These are phyloP conservation scores for Gallinago undulata DNA, from an alignment of 2,113 vertebrate species.

Conservation along the genomic window DNA sequence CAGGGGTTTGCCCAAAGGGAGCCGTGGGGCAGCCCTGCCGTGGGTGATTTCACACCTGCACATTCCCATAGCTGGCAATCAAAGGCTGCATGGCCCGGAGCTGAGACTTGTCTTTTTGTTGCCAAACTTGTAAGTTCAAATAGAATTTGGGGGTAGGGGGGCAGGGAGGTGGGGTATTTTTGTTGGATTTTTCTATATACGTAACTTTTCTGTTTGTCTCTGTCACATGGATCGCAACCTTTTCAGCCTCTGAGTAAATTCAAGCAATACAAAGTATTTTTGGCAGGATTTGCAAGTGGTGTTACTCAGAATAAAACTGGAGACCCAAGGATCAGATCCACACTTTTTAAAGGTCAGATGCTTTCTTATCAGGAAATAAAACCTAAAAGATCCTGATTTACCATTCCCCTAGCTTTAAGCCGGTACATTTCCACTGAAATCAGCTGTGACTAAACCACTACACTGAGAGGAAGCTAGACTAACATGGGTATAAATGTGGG, in stretches of 20 bases:
- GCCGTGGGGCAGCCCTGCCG: background rate
- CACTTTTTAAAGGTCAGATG: background rate
- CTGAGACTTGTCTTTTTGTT: background rate
- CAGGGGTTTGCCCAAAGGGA: background rate
- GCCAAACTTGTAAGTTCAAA: background rate
- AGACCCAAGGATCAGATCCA: background rate
- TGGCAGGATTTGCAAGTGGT: background rate
- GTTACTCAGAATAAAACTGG: background rate
- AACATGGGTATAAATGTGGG: background rate
- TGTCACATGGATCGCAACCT: background rate
- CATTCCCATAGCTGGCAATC: conserved; percentile 20
- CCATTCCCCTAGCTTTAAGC: background rate
- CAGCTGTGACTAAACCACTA: background rate
- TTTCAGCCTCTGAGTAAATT: background rate
- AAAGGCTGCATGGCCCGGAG: background rate
- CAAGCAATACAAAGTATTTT: background rate
- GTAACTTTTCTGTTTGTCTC: background rate
- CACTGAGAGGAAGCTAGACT: background rate
- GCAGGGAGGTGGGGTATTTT: background rate
- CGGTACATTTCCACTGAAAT: background rate
- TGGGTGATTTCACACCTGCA: conserved; percentile 26
- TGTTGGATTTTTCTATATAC: background rate
- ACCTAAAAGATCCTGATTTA: background rate
- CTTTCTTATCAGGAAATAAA: background rate
- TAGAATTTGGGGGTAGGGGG: background rate